Conservation (phyloP, 2,113 vertebrate genomes). For the Saimiri boliviensis region DNA sequence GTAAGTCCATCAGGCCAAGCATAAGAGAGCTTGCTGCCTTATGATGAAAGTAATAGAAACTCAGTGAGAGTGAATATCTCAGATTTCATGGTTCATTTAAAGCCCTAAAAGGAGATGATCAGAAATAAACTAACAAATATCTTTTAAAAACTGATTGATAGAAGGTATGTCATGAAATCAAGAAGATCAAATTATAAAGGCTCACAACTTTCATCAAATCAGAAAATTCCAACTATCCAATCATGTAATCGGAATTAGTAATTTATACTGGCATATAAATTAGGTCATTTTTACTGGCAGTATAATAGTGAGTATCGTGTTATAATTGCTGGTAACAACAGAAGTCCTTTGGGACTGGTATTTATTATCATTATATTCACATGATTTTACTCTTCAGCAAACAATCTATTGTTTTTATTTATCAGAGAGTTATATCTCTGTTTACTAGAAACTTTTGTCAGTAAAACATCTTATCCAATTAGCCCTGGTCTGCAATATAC, state of each 20-base stretch:
- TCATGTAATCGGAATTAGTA: neutral
- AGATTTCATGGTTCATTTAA: neutral
- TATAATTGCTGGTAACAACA: neutral
- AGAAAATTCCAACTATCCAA: neutral
- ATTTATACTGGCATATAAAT: neutral
- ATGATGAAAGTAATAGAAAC: neutral
- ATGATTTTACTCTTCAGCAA: neutral
- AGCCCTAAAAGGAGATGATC: neutral
- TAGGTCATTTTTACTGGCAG: neutral
- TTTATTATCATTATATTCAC: neutral
- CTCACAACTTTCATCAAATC: neutral
- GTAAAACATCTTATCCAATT: neutral
- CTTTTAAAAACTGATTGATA: neutral
- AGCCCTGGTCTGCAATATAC: neutral
- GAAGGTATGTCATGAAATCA: neutral
- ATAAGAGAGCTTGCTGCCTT: neutral
- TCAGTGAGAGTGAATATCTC: neutral
- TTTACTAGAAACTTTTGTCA: neutral
- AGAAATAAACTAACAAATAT: neutral
- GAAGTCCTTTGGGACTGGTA: neutral
- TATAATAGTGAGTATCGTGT: neutral
- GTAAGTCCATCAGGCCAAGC: neutral
- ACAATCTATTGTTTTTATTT: neutral
- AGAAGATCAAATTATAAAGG: neutral
- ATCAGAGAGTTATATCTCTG: neutral